Evolutionary conservation across 2,888 invertebrate genomes (phyloP).

Genomic region (Cybosia mesomella): DNA sequence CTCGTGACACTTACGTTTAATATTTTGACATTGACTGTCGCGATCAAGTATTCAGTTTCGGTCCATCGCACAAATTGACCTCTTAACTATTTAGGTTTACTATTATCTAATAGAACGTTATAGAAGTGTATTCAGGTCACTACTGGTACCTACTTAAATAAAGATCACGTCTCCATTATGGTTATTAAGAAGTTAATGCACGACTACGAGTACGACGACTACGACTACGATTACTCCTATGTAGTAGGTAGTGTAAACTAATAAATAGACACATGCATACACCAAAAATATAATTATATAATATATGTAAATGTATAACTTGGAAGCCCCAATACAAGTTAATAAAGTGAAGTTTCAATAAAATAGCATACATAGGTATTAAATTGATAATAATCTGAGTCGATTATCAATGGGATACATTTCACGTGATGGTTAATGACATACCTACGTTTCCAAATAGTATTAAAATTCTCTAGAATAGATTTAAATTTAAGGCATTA

Average conservation of each 20-base stretch:
- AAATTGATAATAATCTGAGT: no score
- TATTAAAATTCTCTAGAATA: background rate
- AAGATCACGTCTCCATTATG: conserved; percentile 1
- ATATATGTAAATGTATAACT: no score
- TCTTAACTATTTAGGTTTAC: background rate
- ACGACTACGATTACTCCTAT: background rate
- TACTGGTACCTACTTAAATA: background rate
- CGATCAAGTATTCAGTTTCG: conserved; percentile 10
- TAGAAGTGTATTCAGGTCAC: background rate
- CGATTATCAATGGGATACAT: background rate
- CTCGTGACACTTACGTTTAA: background rate
- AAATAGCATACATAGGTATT: background rate
- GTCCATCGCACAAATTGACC: conserved; percentile 29
- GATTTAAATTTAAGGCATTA: background rate
- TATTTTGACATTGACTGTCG: background rate
- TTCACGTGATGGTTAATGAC: background rate
- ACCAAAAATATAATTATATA: no score
- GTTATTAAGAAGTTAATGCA: background rate
- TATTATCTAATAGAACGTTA: conserved; percentile 5
- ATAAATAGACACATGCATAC: background rate
- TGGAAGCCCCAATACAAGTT: background rate
- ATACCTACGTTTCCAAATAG: background rate
- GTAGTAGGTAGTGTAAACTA: background rate
- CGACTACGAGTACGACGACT: no score
- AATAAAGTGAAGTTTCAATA: background rate